These are phyloP conservation scores for Hyla sarda DNA, from an alignment of 2,113 vertebrate species.

Conservation along the genomic window DNA sequence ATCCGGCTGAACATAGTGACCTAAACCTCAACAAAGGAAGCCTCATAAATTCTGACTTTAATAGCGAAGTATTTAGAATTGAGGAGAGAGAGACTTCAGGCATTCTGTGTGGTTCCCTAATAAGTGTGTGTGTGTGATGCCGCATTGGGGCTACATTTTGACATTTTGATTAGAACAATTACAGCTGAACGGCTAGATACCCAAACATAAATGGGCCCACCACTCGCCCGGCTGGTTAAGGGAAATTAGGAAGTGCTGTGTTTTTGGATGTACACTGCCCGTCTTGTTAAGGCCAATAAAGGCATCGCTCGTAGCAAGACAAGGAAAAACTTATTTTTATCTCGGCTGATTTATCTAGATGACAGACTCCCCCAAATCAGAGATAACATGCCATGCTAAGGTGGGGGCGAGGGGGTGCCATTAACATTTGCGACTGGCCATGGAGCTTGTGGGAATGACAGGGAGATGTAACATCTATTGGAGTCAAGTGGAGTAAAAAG, in stretches of 20 bases:
- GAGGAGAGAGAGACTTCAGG: slow-evolving; percentile 27
- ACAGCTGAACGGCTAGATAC: slow-evolving; percentile 57
- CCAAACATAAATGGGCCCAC: slow-evolving; percentile 58
- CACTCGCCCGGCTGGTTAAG: slow-evolving; percentile 60
- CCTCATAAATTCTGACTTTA: not conserved
- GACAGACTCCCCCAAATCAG: slow-evolving; percentile 64
- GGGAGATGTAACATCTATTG: slow-evolving; percentile 40
- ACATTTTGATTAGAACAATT: slow-evolving; percentile 68
- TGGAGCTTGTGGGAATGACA: slow-evolving; percentile 40
- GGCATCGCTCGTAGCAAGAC: slow-evolving; percentile 63
- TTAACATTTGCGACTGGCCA: slow-evolving; percentile 39
- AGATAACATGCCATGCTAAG: slow-evolving; percentile 15
- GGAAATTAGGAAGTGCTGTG: slow-evolving; percentile 44
- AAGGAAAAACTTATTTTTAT: slow-evolving; percentile 68
- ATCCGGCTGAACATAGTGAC: slow-evolving; percentile 44
- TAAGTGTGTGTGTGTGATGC: slow-evolving; percentile 46
- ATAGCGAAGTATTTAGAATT: not conserved
- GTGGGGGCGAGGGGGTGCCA: not conserved
- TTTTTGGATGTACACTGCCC: slow-evolving; percentile 43
- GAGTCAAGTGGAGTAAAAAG: slow-evolving; percentile 19
- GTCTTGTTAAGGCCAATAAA: slow-evolving; percentile 61
- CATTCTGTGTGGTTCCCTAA: slow-evolving; percentile 54
- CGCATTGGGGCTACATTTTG: slow-evolving; percentile 52
- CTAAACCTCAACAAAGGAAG: not conserved
- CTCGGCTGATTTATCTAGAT: slow-evolving; percentile 63